Base-by-base conservation (phyloP, 1,140 invertebrate species). In the Sinella curviseta region DNA sequence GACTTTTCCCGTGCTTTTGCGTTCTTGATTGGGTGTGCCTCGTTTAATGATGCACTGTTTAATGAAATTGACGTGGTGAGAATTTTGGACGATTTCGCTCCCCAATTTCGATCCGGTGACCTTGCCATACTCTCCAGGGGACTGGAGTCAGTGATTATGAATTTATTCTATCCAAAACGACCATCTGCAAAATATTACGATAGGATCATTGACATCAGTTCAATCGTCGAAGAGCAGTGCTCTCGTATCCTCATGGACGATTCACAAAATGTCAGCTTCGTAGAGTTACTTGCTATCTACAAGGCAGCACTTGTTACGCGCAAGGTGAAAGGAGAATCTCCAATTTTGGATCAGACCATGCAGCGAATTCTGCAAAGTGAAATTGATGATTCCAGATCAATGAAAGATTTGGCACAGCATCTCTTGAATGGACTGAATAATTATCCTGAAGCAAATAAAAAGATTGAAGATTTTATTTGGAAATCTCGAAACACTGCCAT, bases 11-110 rank as follows among this genome's bases (percentile, higher is more conserved):
- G 84, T 20, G 76, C 87, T 79, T 85, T 87, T 17, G 77, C 86
- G 2, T 90, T 90, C 84, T 84, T 88, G 1, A 77, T 90, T 8
- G 85, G 87, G n/a, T 89, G 88, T 83, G 85, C 77, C 34, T 77
- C 39, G 16, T 28, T 54, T 0, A 17, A 31, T 12, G 79, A 81
- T 16, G 28, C 77, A 35, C 78, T 78, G n/a, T 78, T 83, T 74
- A 76, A 78, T 17, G 81, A 81, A 8, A 20, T 30, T 17, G 34
- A 77, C 17, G n/a, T 83, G 55, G 14, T 82, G 8, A 70, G 77
- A 28, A 77, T 75, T n/a, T 24, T 85, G 36, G 74, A 82, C 8
- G 26, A 76, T 1, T 80, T 81, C 57, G 79, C 77, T 1, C 74
- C 76, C 0, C 83, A 83, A 54, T 81, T 84, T 31, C 77, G 77